Percentiles rank a stretch among this genome's conserved stretches.
These are phyloP conservation scores for Lagorchestes hirsutus DNA, from an alignment of 2,797 vertebrate genomes.

Conservation along the genomic window DNA sequence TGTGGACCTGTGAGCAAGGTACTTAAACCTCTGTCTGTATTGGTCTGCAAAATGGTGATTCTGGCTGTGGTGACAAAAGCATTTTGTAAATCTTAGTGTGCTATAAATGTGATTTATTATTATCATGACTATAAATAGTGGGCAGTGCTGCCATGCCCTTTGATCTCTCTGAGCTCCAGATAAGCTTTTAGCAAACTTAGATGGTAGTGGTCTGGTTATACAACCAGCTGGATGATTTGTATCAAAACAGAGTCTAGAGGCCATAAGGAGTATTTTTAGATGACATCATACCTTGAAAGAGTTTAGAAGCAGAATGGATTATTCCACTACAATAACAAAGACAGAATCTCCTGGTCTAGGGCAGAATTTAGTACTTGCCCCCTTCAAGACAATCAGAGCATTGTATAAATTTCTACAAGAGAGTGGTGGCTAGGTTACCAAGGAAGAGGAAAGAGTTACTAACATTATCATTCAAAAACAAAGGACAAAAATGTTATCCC, in stretches of 20 bases:
- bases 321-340: conserved; percentile 57
- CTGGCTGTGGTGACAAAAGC: neutral
- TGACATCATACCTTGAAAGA: conserved; percentile 45
- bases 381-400: neutral
- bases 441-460: conserved; percentile 22
- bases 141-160: neutral
- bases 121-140: conserved; percentile 11
- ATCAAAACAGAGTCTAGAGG: conserved; percentile 45
- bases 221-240: conserved; percentile 34
- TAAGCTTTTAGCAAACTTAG: conserved; percentile 13
- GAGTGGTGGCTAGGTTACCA: neutral
- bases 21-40: neutral
- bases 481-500: neutral
- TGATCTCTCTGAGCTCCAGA: conserved; percentile 28
- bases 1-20: neutral
- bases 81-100: neutral
- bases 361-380: conserved; percentile 40
- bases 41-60: neutral
- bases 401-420: neutral
- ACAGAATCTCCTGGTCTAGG: conserved; percentile 65
- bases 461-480: neutral
- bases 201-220: conserved; percentile 36
- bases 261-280: conserved; percentile 69
- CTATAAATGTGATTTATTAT: neutral
- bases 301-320: conserved; percentile 55